phyloP scores from a whole-genome alignment of 2,797 vertebrate species.

The Megalops cyprinoides region DNA sequence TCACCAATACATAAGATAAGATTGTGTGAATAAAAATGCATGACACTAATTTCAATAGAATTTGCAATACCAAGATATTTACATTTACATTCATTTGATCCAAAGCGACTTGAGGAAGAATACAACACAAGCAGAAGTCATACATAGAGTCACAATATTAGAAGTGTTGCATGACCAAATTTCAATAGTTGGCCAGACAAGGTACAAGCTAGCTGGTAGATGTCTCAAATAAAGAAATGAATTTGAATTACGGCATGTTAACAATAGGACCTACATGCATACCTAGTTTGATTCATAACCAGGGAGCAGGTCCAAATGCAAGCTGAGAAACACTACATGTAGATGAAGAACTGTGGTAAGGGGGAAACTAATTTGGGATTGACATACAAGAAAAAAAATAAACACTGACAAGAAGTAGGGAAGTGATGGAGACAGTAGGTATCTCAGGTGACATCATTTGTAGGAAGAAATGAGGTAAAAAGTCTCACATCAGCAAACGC shows the following conservation, averaged over 20 bases:
- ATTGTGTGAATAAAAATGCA: background rate
- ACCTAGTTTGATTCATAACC: background rate
- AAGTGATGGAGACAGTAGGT: background rate
- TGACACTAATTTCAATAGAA: background rate
- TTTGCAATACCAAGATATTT: background rate
- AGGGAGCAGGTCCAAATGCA: background rate
- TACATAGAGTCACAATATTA: too few species aligned
- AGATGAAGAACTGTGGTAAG: background rate
- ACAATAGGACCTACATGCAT: background rate
- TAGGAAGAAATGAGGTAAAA: background rate
- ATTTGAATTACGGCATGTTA: conserved; percentile 1
- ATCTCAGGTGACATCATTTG: background rate
- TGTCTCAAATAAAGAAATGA: background rate
- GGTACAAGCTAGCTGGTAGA: too few species aligned
- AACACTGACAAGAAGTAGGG: background rate
- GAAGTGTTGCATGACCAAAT: too few species aligned
- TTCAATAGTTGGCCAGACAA: too few species aligned
- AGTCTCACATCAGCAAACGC: conserved; percentile 26
- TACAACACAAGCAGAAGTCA: too few species aligned
- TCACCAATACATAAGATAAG: background rate
- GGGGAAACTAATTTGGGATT: background rate
- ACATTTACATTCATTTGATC: too few species aligned
- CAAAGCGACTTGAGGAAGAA: too few species aligned
- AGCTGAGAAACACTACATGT: background rate
- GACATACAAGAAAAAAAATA: background rate